These are phyloP conservation scores for Spilogale gracilis DNA, from an alignment of 2,113 vertebrate genomes.

Conservation along the genomic window DNA sequence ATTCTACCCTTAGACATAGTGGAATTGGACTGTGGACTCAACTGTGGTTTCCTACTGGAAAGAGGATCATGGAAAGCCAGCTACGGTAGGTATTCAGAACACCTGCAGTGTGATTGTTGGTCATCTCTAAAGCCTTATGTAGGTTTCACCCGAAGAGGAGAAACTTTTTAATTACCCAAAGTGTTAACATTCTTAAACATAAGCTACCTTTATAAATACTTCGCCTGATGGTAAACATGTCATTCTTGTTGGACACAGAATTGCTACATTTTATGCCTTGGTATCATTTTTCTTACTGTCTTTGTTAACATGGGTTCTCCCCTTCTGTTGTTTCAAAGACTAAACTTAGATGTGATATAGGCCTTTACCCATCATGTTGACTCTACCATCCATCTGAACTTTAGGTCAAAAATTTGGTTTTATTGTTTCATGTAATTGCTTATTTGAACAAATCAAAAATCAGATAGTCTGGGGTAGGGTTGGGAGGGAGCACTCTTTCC, in stretches of 20 bases:
- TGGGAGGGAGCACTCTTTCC: background rate
- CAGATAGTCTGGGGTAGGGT: background rate
- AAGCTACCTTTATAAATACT: slow-evolving; percentile 72
- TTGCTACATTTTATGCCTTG: background rate
- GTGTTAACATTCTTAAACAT: slow-evolving; percentile 58
- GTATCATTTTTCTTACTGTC: background rate
- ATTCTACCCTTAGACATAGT: background rate
- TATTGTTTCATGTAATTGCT: slow-evolving; percentile 21
- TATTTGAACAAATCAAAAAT: slow-evolving; percentile 12
- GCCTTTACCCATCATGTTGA: background rate
- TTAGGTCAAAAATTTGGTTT: background rate
- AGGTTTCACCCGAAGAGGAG: slow-evolving; percentile 68
- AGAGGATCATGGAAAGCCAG: slow-evolving; percentile 31
- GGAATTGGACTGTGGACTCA: slow-evolving; percentile 10
- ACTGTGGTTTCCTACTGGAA: slow-evolving; percentile 31
- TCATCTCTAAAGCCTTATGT: slow-evolving; percentile 68
- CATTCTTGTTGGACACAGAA: background rate
- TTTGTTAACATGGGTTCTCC: background rate
- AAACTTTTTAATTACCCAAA: slow-evolving; percentile 57
- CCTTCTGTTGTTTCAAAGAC: background rate
- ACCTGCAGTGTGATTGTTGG: background rate
- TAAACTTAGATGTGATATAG: slow-evolving; percentile 16
- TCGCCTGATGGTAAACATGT: background rate
- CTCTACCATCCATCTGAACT: background rate
- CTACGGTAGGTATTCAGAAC: background rate